These are phyloP conservation scores for Montipora sp. DNA, from an alignment of 64 coral and sea anemone genomes.

Conservation along the genomic window DNA sequence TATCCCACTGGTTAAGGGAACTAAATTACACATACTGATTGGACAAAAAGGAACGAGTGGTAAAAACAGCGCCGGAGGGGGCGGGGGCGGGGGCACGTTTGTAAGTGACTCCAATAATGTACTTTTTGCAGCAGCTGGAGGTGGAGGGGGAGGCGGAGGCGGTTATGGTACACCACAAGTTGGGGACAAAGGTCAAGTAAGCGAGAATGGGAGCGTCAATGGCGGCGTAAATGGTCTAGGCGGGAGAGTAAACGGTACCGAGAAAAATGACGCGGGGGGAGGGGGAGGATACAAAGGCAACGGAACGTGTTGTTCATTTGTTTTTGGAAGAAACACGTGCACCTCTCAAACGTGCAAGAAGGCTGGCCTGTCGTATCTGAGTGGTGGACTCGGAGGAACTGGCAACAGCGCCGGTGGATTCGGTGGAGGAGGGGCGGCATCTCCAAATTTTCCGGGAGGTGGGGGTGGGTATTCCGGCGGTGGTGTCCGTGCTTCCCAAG, in stretches of 20 bases:
- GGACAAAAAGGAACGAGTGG: conserved; percentile 18
- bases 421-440: conserved; percentile 52
- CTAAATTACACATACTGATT: conserved; percentile 22
- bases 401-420: conserved; percentile 39
- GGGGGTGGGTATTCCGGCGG: conserved; percentile 68
- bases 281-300: conserved; percentile 45
- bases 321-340: not conserved
- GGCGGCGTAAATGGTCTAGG: conserved; percentile 26
- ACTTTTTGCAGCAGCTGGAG: conserved; percentile 37
- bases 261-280: conserved; percentile 7
- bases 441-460: conserved; percentile 3
- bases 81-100: too few species aligned
- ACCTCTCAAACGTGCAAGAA: not conserved
- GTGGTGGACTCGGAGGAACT: conserved; percentile 29
- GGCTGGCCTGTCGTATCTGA: conserved; percentile 14
- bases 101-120: not conserved
- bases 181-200: not conserved
- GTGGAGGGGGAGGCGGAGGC: conserved; percentile 41
- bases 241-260: not conserved
- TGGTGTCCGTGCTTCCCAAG: not conserved
- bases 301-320: not conserved
- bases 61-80: not conserved
- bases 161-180: not conserved
- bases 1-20: not conserved
- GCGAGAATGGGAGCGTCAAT: not conserved